These are phyloP conservation scores for Nyctalus aviator DNA, from an alignment of 2,797 vertebrate genomes.

Conservation along the genomic window DNA sequence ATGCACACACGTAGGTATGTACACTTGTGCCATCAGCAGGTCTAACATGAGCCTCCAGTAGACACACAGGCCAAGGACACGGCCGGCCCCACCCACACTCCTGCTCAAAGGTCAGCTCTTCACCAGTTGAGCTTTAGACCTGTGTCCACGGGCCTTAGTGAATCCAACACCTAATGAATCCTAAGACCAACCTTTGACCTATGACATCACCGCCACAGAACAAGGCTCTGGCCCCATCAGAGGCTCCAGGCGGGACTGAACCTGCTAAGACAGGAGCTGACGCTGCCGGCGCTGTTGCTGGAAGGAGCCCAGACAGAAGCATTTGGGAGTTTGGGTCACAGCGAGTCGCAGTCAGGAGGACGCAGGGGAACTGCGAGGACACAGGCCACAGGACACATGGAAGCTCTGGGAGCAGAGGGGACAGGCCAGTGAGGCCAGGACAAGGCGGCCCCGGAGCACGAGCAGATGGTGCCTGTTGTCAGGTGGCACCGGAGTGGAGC, in stretches of 20 bases:
- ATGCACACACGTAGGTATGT: no score
- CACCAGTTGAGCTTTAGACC: not conserved
- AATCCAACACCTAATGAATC: not conserved
- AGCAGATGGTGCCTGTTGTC: fast-evolving
- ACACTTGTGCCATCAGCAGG: not conserved
- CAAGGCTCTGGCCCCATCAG: not conserved
- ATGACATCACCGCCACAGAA: not conserved
- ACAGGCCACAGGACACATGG: not conserved
- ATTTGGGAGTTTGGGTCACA: fast-evolving
- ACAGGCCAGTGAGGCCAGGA: not conserved
- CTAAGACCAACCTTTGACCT: slow-evolving; percentile 34
- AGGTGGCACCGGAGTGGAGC: no score
- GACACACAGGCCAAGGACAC: not conserved
- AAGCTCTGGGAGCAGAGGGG: not conserved
- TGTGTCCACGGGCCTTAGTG: not conserved
- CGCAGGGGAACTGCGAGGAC: not conserved
- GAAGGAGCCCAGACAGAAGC: not conserved
- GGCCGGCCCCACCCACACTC: not conserved
- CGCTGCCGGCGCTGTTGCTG: not conserved
- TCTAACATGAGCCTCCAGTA: not conserved
- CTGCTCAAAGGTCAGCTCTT: not conserved
- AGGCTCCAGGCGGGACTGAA: not conserved
- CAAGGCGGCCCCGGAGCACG: fast-evolving
- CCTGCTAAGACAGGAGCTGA: not conserved
- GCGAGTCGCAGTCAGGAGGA: not conserved